These are phyloP conservation scores for Pipistrellus kuhlii DNA, from an alignment of 2,797 vertebrate species.

Conservation along the genomic window DNA sequence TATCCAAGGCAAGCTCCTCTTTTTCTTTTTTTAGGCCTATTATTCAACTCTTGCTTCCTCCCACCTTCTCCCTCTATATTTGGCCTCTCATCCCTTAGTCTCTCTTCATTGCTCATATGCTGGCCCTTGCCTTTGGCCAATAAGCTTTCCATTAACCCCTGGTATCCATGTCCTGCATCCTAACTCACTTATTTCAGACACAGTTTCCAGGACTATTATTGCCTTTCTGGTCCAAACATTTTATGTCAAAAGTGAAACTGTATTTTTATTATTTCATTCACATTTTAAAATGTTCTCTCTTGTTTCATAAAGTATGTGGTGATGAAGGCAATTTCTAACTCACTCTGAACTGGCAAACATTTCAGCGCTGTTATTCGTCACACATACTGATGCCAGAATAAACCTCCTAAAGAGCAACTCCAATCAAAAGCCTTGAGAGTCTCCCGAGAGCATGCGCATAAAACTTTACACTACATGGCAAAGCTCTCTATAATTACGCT, in stretches of 20 bases:
- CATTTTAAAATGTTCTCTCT: slow-evolving; percentile 31
- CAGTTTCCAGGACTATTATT: neutral
- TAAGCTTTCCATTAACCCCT: neutral
- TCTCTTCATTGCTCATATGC: neutral
- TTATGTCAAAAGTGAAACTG: slow-evolving; percentile 25
- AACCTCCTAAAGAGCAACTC: slow-evolving; percentile 17
- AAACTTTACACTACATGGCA: neutral
- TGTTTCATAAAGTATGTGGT: neutral
- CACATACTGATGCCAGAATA: neutral
- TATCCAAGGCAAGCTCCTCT: neutral
- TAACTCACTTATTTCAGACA: neutral
- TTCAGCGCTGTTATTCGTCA: neutral
- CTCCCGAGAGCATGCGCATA: slow-evolving; percentile 6
- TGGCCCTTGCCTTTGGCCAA: neutral
- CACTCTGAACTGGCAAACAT: neutral
- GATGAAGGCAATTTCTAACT: slow-evolving; percentile 12
- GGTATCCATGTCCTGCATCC: neutral
- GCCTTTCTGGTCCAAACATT: slow-evolving; percentile 2
- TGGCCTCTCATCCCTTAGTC: neutral
- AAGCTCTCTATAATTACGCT: neutral
- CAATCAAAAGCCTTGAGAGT: neutral
- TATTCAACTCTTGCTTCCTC: neutral
- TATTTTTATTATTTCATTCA: slow-evolving; percentile 46
- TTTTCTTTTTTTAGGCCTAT: neutral
- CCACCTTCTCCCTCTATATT: neutral